phyloP scores from a whole-genome alignment of 2,797 vertebrate species.

The Brachyrhaphis roseni region DNA sequence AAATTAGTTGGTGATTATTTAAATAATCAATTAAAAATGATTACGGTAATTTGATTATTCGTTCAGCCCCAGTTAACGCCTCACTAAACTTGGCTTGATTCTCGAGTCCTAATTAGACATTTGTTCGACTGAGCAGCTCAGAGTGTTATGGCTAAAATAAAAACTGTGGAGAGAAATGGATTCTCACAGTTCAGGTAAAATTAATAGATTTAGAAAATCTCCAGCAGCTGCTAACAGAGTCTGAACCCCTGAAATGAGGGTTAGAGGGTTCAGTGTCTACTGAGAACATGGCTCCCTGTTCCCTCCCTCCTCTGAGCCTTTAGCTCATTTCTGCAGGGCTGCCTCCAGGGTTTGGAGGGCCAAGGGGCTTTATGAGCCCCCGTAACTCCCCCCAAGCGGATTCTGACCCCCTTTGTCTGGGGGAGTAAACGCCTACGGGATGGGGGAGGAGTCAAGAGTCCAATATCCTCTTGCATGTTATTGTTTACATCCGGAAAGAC shows the following conservation, averaged over 20 bases:
- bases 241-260: neutral
- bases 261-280: neutral
- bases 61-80: too few relatives aligned
- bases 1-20: too few relatives aligned
- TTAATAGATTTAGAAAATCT: neutral
- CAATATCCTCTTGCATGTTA: too few relatives aligned
- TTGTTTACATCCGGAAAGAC: too few relatives aligned
- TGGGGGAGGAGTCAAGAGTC: neutral
- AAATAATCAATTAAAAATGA: too few relatives aligned
- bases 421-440: slow-evolving; percentile 82
- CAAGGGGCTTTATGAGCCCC: slow-evolving; percentile 55
- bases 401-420: slow-evolving; percentile 87
- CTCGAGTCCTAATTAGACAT: too few relatives aligned
- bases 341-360: slow-evolving; percentile 36
- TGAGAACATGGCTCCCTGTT: neutral
- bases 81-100: too few relatives aligned
- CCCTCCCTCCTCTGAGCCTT: slow-evolving; percentile 33
- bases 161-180: neutral
- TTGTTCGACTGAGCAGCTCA: too few relatives aligned
- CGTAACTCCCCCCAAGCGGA: slow-evolving; percentile 81
- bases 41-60: too few relatives aligned
- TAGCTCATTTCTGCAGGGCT: slow-evolving; percentile 83
- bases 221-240: neutral
- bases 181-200: neutral
- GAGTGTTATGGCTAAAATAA: too few relatives aligned